Conservation (phyloP, 2,113 vertebrate species). For the Trichechus manatus region DNA sequence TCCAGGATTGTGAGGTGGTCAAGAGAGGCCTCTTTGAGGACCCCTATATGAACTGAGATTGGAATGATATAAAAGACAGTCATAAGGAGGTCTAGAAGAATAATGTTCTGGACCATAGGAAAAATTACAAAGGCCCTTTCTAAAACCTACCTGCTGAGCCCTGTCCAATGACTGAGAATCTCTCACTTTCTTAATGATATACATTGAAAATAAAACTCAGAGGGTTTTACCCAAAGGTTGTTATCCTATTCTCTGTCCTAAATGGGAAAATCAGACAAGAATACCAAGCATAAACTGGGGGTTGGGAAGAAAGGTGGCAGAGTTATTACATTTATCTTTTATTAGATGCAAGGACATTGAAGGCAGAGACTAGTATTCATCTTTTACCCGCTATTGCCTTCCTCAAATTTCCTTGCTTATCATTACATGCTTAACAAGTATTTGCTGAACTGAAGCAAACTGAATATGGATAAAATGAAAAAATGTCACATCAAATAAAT, state of each 20-base stretch:
- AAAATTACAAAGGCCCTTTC: neutral
- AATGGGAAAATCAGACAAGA: neutral
- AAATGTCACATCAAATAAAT: neutral
- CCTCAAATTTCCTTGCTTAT: neutral
- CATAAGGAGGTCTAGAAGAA: neutral
- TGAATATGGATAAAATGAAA: neutral
- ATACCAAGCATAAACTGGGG: neutral
- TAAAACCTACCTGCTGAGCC: neutral
- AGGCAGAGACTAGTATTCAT: neutral
- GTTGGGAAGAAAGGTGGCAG: neutral
- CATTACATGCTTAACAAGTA: neutral
- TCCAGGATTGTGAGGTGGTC: neutral
- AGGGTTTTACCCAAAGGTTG: neutral
- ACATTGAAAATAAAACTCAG: neutral
- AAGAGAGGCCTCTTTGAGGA: neutral
- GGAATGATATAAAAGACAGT: neutral
- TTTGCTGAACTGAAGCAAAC: neutral
- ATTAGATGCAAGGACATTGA: neutral
- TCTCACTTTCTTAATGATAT: neutral
- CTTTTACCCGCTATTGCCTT: neutral
- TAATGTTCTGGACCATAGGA: neutral
- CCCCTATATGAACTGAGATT: neutral
- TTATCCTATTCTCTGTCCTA: neutral
- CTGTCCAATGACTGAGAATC: neutral
- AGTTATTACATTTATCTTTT: neutral